Evolutionary conservation across 2,888 invertebrate genomes (phyloP), one percentile per base, ranked within the genome.

Genomic region (Drosophila barbarae): DNA sequence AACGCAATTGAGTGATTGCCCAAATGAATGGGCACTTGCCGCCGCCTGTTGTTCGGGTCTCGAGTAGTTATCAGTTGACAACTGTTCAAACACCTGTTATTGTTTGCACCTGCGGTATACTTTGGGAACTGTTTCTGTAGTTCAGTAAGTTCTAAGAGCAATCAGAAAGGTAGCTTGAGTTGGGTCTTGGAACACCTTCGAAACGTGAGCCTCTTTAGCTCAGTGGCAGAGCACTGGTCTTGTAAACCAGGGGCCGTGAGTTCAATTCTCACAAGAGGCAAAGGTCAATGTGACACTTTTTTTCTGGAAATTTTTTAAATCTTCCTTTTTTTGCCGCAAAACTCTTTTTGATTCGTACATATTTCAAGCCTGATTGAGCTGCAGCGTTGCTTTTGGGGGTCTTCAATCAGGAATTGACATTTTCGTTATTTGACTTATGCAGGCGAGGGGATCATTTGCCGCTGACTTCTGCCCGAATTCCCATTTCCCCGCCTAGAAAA

Each of bases 221-320:
- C 94, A 94, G 94, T 94, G 94, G 94, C 92, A 94, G 94, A 94
- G 94, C 94, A 94, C 94, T 94, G 94, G 94, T 94, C 94, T 95
- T 94, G 94, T 94, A 94, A 94, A 94, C 94, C 94, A 94, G 94
- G 93, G 94, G 94, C 94, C 94, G 94, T 94, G 94, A 94, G 94
- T 94, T 94, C 94, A 94, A 94, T 93, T 94, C 94, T 94, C 94
- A 94, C 94, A 94, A 94, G 94, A 94, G 94, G 94, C 81, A 94
- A 42, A 50, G 55, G 55, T 50, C 36, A 38, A 6, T 5, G 2
- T 2, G 9, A n/a, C 18, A 42, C 36, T 30, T 50, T 47, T 35
- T 23, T 23, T 23, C 23, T 23, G 23, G 3, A 23, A 23, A 5
- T 23, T 23, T n/a, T 18, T 13, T 12, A 23, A 5, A n/a, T 10